These are phyloP conservation scores for Centrocercus urophasianus DNA, from an alignment of 2,113 vertebrate genomes.

Conservation along the genomic window DNA sequence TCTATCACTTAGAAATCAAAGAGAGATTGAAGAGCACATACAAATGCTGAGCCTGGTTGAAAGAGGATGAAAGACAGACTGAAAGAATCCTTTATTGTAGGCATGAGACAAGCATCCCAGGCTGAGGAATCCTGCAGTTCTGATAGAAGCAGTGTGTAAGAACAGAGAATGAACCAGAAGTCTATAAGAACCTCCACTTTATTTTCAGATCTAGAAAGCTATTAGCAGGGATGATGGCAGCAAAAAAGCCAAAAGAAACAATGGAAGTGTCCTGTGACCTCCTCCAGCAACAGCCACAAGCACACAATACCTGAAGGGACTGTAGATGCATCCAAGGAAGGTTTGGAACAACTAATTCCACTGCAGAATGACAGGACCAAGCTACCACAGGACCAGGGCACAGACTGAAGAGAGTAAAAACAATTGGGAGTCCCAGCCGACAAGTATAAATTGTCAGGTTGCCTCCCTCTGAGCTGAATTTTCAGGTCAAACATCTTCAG, in stretches of 20 bases:
- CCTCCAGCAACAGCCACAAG: not conserved
- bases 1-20: constrained; percentile 16
- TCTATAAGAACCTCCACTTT: not conserved
- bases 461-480: not conserved
- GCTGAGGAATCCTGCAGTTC: not conserved
- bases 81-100: constrained; percentile 5
- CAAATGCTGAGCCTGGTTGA: not conserved
- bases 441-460: not conserved
- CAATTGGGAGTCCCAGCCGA: not conserved
- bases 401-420: not conserved
- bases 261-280: not conserved
- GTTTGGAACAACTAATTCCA: not conserved
- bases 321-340: not conserved
- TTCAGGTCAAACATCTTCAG: not conserved
- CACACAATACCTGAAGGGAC: rapidly evolving
- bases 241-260: not conserved
- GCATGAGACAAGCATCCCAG: constrained; percentile 4
- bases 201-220: not conserved
- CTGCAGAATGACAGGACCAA: not conserved
- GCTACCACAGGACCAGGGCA: not conserved
- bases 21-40: not conserved
- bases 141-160: constrained; percentile 5
- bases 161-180: not conserved
- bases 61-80: not conserved
- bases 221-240: not conserved